Evolutionary conservation across 1,140 invertebrate species (phyloP), one percentile per base, ranked within the genome.

Genomic region (Diplogasteroides magnus): DNA sequence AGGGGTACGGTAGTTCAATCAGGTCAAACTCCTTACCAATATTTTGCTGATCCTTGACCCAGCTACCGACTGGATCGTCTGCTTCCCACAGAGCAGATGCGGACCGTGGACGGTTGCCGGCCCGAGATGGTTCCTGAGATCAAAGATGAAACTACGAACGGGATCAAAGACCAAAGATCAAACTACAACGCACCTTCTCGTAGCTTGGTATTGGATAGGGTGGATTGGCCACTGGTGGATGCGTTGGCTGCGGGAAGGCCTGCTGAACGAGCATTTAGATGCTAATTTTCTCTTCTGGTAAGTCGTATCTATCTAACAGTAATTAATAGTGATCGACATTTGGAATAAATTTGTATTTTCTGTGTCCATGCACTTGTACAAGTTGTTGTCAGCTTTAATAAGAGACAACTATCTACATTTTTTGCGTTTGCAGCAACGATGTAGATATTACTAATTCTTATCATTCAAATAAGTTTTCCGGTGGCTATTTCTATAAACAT

Each of bases 31-130:
- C 14, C 26, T 14, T 31, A 68, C 69, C 67, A 26, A 69, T 61
- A 19, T 55, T 57, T 55, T 74, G 74, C 27, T 70, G 70, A 29
- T 69, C 64, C 61, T 76, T 55, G 29, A 75, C 74, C 74, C 74
- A 75, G 25, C 61, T 66, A 23, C 58, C 66, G 28, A 74, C 70
- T 28, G 63, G 70, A 71, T 75, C 73, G 19, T 74, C 69, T 11
- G 68, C 73, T n/a, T 56, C 71, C 60, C 60, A 57, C 6, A 48
- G 37, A 6, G 37, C 19, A 19, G 37, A 48, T 11, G 37, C 37
- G 37, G 37, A 48, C 19, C 37, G 37, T 6, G 37, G 37, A 48
- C 37, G 37, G n/a, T n/a, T n/a, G 19, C 37, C 37, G 37, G 37
- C 37, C 6, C 37, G 37, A 6, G 6, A 6, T 6, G 37, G 37